These are phyloP conservation scores for Dallia pectoralis DNA, from an alignment of 2,797 vertebrate genomes.

Conservation along the genomic window DNA sequence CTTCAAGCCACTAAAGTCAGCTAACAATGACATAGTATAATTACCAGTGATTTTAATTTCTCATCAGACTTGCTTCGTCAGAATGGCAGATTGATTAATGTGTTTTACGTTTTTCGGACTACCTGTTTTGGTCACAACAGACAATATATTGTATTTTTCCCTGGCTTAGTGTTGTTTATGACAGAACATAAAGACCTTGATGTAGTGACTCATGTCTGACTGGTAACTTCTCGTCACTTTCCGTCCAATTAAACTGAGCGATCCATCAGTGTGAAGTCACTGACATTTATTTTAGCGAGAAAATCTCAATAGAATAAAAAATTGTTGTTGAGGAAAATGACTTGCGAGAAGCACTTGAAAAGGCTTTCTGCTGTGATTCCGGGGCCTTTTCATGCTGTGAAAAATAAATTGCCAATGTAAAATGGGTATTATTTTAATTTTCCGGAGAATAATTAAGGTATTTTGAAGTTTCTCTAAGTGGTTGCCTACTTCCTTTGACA, in stretches of 20 bases:
- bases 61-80: neutral
- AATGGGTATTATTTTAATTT: constrained; percentile 53
- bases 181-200: neutral
- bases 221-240: constrained; percentile 16
- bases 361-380: constrained; percentile 36
- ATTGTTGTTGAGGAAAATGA: constrained; percentile 42
- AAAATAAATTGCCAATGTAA: constrained; percentile 37
- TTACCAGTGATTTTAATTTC: neutral
- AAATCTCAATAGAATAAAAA: constrained; percentile 32
- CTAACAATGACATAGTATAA: no score
- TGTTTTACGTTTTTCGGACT: neutral
- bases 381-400: constrained; percentile 32
- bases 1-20: no score
- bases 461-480: constrained; percentile 21
- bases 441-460: constrained; percentile 41
- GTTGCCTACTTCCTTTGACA: constrained; percentile 17
- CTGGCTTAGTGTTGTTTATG: neutral
- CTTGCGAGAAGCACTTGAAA: constrained; percentile 51
- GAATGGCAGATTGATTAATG: neutral
- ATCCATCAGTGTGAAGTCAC: constrained; percentile 25
- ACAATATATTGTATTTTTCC: neutral
- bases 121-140: neutral
- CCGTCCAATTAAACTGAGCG: constrained; percentile 23
- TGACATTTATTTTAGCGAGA: constrained; percentile 51
- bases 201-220: constrained; percentile 12